These are phyloP conservation scores for Oenanthe oenanthe DNA, from an alignment of 2,113 vertebrate species.

Conservation along the genomic window DNA sequence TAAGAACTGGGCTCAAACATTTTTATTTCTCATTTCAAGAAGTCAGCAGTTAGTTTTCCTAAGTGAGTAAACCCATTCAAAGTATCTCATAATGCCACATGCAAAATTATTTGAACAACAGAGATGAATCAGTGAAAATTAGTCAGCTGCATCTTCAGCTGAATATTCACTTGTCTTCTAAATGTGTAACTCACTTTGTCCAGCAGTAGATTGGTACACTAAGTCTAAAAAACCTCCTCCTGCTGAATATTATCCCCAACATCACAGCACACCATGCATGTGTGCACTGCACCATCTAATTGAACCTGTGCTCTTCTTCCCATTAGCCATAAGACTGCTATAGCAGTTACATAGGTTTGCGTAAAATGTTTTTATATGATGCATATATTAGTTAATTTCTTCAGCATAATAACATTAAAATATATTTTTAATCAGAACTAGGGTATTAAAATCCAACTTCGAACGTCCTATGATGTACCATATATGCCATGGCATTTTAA, in stretches of 20 bases:
- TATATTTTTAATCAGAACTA: conserved; percentile 78
- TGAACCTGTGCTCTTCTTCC: conserved; percentile 33
- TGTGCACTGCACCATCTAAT: conserved; percentile 41
- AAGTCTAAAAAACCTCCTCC: neutral
- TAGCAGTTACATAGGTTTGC: conserved; percentile 69
- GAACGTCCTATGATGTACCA: conserved; percentile 75
- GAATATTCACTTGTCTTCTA: conserved; percentile 48
- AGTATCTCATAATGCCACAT: conserved; percentile 54
- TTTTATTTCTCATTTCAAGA: conserved; percentile 67
- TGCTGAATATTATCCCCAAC: conserved; percentile 4
- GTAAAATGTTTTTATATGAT: conserved; percentile 71
- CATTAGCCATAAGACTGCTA: conserved; percentile 43
- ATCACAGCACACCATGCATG: conserved; percentile 8
- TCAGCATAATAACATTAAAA: conserved; percentile 77
- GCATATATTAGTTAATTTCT: conserved; percentile 75
- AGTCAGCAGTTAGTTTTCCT: conserved; percentile 65
- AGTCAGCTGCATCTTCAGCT: conserved; percentile 18
- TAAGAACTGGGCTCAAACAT: conserved; percentile 52
- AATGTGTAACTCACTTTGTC: conserved; percentile 47
- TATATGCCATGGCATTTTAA: conserved; percentile 79
- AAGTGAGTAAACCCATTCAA: conserved; percentile 58
- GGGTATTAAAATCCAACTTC: conserved; percentile 75
- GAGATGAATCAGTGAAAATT: conserved; percentile 57
- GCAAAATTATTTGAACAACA: conserved; percentile 66
- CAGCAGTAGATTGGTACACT: neutral